Evolutionary conservation across 2,113 vertebrate genomes (phyloP).

Genomic region (Tupaia tana): DNA sequence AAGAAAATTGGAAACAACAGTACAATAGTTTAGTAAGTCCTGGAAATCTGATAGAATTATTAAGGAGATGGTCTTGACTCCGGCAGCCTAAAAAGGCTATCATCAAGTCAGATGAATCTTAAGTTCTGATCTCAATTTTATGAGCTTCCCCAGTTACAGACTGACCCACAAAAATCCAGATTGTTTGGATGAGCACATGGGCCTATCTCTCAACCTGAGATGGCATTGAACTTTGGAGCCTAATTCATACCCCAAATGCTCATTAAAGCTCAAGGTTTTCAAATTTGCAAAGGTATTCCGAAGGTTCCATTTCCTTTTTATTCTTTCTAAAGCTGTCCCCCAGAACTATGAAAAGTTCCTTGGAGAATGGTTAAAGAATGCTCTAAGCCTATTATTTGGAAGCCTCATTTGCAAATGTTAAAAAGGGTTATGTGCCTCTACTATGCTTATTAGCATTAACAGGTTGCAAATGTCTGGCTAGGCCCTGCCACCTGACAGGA

Average conservation of each 20-base stretch:
- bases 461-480: not conserved
- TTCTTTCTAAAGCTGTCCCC: not conserved
- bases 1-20: no score
- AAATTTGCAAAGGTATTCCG: not conserved
- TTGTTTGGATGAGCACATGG: not conserved
- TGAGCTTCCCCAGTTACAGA: not conserved
- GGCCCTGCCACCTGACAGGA: not conserved
- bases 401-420: slow-evolving; percentile 17
- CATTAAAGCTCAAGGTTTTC: not conserved
- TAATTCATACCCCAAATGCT: not conserved
- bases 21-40: not conserved
- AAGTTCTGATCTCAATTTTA: not conserved
- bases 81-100: not conserved
- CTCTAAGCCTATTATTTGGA: not conserved
- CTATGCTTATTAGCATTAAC: not conserved
- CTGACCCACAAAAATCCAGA: not conserved
- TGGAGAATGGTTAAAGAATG: not conserved
- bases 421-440: not conserved
- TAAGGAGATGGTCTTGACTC: not conserved
- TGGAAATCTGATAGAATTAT: not conserved
- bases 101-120: not conserved
- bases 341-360: not conserved
- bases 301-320: not conserved
- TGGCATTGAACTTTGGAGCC: not conserved
- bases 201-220: not conserved